These are phyloP conservation scores for Aricia artaxerxes DNA, from an alignment of 2,888 invertebrate genomes.

Conservation along the genomic window DNA sequence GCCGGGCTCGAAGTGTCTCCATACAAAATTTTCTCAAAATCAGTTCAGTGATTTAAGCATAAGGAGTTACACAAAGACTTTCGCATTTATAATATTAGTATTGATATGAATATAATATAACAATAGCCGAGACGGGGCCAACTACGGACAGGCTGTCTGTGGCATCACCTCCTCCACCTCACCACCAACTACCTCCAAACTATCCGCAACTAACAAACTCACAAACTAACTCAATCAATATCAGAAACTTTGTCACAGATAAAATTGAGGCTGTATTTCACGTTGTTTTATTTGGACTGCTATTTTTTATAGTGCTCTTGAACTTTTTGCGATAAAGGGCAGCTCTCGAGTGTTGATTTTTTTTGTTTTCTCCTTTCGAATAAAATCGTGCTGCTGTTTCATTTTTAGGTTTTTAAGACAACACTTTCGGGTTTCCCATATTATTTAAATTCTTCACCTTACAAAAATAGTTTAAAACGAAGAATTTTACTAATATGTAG, in stretches of 20 bases:
- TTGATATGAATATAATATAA: background rate
- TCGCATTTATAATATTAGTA: background rate
- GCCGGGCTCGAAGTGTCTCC: background rate
- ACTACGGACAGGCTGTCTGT: background rate
- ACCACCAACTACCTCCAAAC: conserved; percentile 5
- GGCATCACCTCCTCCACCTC: conserved; percentile 6
- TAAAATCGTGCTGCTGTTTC: no score
- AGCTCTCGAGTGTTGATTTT: background rate
- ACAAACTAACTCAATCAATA: conserved; percentile 15
- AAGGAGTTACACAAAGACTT: no score
- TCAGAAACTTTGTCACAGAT: background rate
- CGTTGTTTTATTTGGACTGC: background rate
- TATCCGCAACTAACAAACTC: conserved; percentile 11
- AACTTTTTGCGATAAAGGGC: background rate
- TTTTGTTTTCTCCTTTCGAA: background rate
- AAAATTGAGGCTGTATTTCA: background rate
- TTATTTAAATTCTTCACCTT: no score
- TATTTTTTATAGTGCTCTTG: background rate
- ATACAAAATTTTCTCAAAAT: background rate
- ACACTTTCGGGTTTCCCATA: no score
- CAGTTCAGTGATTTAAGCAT: no score
- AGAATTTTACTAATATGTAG: no score
- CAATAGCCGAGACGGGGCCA: background rate
- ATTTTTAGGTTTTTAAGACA: no score
- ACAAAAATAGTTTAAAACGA: no score